phyloP scores from a whole-genome alignment of 2,797 vertebrate species.

The Phataginus tetradactyla region DNA sequence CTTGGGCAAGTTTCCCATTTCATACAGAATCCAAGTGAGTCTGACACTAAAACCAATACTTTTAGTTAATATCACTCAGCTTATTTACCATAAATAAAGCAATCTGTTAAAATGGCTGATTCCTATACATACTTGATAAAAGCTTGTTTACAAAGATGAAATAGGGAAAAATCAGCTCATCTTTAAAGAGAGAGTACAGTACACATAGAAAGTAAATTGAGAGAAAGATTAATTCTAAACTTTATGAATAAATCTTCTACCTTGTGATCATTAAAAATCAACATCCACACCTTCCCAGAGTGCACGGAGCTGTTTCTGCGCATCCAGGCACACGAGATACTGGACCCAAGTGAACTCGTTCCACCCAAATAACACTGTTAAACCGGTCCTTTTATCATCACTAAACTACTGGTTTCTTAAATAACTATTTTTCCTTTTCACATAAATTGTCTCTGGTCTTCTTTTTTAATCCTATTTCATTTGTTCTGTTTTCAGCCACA shows the following conservation, averaged over 20 bases:
- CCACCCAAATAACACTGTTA: neutral
- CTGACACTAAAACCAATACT: neutral
- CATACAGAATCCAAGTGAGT: neutral
- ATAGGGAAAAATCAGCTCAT: neutral
- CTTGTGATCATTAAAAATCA: neutral
- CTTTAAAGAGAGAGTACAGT: neutral
- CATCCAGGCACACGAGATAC: neutral
- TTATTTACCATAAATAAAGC: neutral
- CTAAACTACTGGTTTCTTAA: neutral
- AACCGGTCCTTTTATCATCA: neutral
- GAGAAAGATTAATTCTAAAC: neutral
- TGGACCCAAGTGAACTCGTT: neutral
- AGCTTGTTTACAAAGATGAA: neutral
- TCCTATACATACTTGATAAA: neutral
- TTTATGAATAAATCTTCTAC: slow-evolving; percentile 52
- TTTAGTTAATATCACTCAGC: neutral
- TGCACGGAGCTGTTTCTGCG: neutral
- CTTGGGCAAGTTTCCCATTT: neutral
- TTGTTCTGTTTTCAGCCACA: neutral
- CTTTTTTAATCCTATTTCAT: neutral
- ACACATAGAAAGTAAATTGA: neutral
- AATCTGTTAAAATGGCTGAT: neutral
- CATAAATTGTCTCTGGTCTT: neutral
- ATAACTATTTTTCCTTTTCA: neutral
- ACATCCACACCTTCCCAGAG: neutral